These are phyloP conservation scores for Apodemus speciosus DNA, from an alignment of 2,113 vertebrate species.

Conservation along the genomic window DNA sequence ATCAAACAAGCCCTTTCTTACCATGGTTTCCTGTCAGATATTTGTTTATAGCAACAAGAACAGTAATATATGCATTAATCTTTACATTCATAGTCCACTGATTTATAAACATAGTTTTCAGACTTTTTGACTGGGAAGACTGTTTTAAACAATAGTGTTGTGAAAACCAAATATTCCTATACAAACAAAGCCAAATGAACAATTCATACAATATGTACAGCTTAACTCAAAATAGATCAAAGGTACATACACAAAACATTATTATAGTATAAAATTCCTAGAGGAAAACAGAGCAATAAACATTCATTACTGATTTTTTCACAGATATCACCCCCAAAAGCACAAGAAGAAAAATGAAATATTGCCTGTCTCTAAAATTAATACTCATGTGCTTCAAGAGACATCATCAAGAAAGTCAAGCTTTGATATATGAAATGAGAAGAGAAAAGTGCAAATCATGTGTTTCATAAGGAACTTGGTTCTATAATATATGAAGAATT, in stretches of 20 bases:
- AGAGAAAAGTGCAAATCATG: neutral
- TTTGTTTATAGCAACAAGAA: neutral
- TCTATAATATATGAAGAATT: neutral
- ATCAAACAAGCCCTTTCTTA: neutral
- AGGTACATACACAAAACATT: neutral
- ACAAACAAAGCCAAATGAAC: neutral
- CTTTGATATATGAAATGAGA: neutral
- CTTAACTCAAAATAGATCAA: neutral
- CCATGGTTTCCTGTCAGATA: neutral
- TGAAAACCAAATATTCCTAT: neutral
- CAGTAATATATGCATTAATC: neutral
- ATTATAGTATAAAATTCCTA: neutral
- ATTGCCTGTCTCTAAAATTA: neutral
- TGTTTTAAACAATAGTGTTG: neutral
- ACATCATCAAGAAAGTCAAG: neutral
- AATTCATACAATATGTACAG: neutral
- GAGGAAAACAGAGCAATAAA: constrained; percentile 7
- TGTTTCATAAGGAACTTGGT: neutral
- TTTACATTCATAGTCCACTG: neutral
- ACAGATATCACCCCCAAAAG: neutral
- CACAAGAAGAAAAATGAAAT: neutral
- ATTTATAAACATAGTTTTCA: neutral
- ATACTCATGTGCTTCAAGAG: neutral
- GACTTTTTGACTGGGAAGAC: neutral
- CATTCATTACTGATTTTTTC: neutral